These are phyloP conservation scores for Bellardia pandia DNA, from an alignment of 2,888 invertebrate genomes.

Conservation along the genomic window DNA sequence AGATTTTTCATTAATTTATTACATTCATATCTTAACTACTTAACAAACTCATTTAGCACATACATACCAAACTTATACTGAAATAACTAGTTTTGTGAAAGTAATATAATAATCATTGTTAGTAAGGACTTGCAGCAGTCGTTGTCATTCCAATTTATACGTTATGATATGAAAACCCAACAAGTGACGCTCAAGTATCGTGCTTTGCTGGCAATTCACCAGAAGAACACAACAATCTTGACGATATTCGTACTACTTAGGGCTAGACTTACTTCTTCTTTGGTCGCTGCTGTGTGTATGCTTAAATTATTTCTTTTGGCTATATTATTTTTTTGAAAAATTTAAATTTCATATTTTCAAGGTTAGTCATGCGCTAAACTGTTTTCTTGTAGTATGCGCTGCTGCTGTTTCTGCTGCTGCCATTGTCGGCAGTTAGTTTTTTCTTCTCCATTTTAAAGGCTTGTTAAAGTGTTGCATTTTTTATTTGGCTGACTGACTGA, in stretches of 20 bases:
- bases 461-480: slow-evolving; percentile 44
- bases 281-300: slow-evolving; percentile 19
- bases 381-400: slow-evolving; percentile 9
- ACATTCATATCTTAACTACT: too few relatives aligned
- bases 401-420: slow-evolving; percentile 15
- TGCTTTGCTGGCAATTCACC: background rate
- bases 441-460: background rate
- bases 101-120: too few relatives aligned
- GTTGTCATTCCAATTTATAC: too few relatives aligned
- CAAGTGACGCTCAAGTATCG: too few relatives aligned
- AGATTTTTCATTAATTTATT: too few relatives aligned
- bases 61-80: too few relatives aligned
- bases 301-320: slow-evolving; percentile 20
- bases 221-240: background rate
- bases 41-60: too few relatives aligned
- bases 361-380: slow-evolving; percentile 58
- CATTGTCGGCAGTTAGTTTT: background rate
- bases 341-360: slow-evolving; percentile 63
- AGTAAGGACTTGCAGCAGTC: too few relatives aligned
- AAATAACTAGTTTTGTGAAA: too few relatives aligned
- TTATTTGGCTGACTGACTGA: slow-evolving; percentile 13
- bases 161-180: too few relatives aligned
- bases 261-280: slow-evolving; percentile 35
- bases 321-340: slow-evolving; percentile 19
- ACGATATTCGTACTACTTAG: background rate